Evolutionary conservation across 2,888 invertebrate species (phyloP), one percentile per base, ranked within the genome.

Genomic region (Diarsia brunnea): DNA sequence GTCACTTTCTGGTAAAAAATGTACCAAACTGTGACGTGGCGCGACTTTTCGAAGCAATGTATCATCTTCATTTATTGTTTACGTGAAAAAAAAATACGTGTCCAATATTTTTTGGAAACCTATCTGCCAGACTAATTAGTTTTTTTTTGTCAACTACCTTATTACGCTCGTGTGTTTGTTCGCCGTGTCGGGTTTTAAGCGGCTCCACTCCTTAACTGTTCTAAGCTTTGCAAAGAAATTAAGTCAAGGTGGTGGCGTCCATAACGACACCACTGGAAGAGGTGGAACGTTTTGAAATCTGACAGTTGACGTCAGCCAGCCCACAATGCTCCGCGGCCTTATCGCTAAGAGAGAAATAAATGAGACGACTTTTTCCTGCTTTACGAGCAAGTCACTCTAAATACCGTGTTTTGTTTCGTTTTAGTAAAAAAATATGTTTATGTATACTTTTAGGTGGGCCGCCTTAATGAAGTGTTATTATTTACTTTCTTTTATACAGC

Each of bases 281-380:
- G 88, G 86, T 89, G 82, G 76, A 82, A 87, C 91, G 86, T 89
- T 89, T 91, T 90, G 92, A 93, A 93, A 92, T 93, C 93, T 94
- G 95, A 94, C 95, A 95, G 94, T 91, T 94, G 94, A 93, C 93
- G 91, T 89, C 90, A 90, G 89, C 84, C 87, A 88, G 87, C 86
- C 90, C 90, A 94, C 95, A 95, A 94, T 93, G 89, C 87, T 89
- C 87, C 88, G 84, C 89, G 84, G 89, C 90, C 93, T 94, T 95
- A 95, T 95, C 95, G 93, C 92, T 91, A 91, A 93, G 90, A 93
- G 92, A 91, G 86, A 94, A 95, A 95, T 95, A 94, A 95, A 95
- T 93, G 93, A 92, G 91, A 92, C 89, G 91, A 93, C 91, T 93
- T 95, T 94, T 94, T 93, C 90, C 91, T 92, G 88, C 88, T 93